Evolutionary conservation across 2,888 invertebrate species (phyloP).

Genomic region (Chrysomela aeneicollis): DNA sequence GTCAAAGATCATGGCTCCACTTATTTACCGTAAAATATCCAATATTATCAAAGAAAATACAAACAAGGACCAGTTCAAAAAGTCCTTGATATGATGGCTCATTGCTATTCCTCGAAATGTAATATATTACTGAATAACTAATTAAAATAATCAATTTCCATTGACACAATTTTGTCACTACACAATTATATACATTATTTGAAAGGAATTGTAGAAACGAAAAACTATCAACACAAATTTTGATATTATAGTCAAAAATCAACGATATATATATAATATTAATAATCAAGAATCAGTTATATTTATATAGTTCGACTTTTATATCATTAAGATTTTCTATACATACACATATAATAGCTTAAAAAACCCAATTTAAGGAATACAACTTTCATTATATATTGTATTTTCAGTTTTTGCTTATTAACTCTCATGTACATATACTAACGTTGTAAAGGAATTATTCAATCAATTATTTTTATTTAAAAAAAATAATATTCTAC

Average conservation of each 20-base stretch:
- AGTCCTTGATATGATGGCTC: neutral
- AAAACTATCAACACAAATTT: too few species aligned
- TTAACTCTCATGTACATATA: neutral
- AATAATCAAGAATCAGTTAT: neutral
- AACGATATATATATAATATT: neutral
- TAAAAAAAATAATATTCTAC: constrained; percentile 10
- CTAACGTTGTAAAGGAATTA: too few species aligned
- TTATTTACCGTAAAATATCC: neutral
- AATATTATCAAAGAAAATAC: neutral
- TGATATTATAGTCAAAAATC: too few species aligned
- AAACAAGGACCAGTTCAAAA: neutral
- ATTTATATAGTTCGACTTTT: neutral
- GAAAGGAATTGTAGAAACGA: too few species aligned
- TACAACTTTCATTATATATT: neutral
- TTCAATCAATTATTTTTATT: too few species aligned
- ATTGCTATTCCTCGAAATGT: neutral
- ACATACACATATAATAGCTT: too few species aligned
- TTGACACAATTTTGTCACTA: neutral
- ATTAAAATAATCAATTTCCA: neutral
- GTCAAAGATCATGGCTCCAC: constrained; percentile 6
- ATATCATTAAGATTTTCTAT: neutral
- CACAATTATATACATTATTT: neutral
- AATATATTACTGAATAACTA: neutral
- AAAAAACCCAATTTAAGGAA: neutral
- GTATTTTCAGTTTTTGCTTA: neutral